Evolutionary conservation across 1,140 invertebrate species (phyloP).

Genomic region (Aethina tumida): DNA sequence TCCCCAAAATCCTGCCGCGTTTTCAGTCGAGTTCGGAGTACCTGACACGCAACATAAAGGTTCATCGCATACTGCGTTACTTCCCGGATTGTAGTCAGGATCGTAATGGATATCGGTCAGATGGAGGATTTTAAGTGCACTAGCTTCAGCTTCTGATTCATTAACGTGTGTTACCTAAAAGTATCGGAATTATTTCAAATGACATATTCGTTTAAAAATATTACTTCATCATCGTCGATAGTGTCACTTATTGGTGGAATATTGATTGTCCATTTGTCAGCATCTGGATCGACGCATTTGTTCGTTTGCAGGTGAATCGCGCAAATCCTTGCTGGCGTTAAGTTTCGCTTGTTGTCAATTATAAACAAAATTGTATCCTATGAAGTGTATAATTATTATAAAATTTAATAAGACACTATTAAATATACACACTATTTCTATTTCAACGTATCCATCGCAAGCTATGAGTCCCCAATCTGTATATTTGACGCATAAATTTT

Average conservation of each 20-base stretch:
- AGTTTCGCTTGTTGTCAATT: constrained; percentile 23
- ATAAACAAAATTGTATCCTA: constrained; percentile 24
- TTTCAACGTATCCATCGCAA: constrained; percentile 16
- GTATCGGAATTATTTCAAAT: background rate
- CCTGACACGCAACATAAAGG: constrained; percentile 64
- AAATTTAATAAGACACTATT: background rate
- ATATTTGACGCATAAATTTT: constrained; percentile 12
- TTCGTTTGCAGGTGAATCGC: constrained; percentile 18
- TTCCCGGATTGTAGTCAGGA: constrained; percentile 53
- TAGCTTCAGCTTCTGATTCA: background rate
- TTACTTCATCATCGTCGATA: background rate
- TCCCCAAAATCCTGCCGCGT: constrained; percentile 65
- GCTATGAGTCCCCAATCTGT: constrained; percentile 5
- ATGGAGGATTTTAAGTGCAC: constrained; percentile 51
- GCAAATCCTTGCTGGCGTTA: constrained; percentile 24
- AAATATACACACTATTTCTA: constrained; percentile 15
- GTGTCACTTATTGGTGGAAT: constrained; percentile 12
- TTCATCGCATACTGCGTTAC: constrained; percentile 59
- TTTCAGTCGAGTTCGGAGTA: constrained; percentile 16
- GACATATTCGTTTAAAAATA: background rate
- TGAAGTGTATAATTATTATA: constrained; percentile 5
- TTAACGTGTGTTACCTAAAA: background rate
- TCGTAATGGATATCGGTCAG: constrained; percentile 77
- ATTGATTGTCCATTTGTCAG: constrained; percentile 20
- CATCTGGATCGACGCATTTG: constrained; percentile 21